phyloP scores from a whole-genome alignment of 2,797 vertebrate genomes.

The Acrossocheilus wenchowensis region DNA sequence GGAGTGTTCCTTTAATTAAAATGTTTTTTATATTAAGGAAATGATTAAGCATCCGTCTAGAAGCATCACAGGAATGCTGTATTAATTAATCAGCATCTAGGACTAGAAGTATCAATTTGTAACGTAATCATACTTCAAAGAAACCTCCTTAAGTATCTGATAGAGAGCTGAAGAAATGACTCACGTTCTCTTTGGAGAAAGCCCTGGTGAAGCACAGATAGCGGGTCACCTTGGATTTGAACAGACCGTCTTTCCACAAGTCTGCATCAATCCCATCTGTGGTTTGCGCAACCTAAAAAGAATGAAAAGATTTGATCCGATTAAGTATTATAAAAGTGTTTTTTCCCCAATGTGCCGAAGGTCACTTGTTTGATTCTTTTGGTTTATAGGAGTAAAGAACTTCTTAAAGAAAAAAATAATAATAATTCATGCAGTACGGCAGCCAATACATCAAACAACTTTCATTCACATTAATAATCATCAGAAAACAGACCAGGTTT shows the following conservation, averaged over 20 bases:
- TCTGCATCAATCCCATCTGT: slow-evolving; percentile 97
- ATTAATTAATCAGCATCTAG: background rate
- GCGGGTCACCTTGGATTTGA: slow-evolving; percentile 98
- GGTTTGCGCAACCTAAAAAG: slow-evolving; percentile 88
- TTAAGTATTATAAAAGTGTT: background rate
- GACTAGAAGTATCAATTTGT: background rate
- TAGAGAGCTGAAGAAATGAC: slow-evolving; percentile 62
- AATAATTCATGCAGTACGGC: background rate
- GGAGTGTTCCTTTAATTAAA: background rate
- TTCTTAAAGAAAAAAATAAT: background rate
- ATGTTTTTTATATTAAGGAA: background rate
- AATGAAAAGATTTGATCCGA: background rate
- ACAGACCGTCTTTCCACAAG: slow-evolving; percentile 98
- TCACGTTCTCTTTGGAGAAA: slow-evolving; percentile 98
- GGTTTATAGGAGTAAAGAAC: background rate
- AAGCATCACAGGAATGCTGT: background rate
- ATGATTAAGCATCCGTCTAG: background rate
- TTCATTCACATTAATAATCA: background rate
- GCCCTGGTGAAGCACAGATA: slow-evolving; percentile 98
- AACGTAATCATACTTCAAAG: background rate
- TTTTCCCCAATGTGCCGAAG: background rate
- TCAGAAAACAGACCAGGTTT: background rate
- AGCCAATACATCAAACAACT: background rate
- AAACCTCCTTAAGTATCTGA: background rate
- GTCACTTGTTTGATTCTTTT: background rate